These are phyloP conservation scores for Lochmaea crataegi DNA, from an alignment of 2,888 invertebrate species.

Conservation along the genomic window DNA sequence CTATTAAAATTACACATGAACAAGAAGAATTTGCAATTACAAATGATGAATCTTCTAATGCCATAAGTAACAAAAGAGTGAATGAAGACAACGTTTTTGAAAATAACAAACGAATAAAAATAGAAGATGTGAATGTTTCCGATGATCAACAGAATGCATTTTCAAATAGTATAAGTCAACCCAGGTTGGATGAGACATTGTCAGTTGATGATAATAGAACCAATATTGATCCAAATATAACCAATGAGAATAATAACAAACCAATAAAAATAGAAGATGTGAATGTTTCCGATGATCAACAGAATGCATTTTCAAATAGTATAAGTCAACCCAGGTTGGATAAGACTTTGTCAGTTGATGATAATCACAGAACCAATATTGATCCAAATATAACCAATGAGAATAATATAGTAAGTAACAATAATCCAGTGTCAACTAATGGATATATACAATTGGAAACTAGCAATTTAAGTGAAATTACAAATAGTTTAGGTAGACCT, in stretches of 20 bases:
- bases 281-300: neutral
- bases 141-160: neutral
- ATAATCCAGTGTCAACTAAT: neutral
- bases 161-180: neutral
- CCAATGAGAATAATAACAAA: neutral
- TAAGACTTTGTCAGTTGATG: too few relatives aligned
- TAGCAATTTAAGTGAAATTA: neutral
- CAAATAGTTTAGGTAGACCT: neutral
- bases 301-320: neutral
- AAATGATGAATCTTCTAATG: constrained; percentile 2
- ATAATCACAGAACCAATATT: too few relatives aligned
- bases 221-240: neutral
- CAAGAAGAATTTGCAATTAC: constrained; percentile 15
- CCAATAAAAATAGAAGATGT: constrained; percentile 13
- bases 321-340: neutral
- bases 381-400: neutral
- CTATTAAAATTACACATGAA: constrained; percentile 58
- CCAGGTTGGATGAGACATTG: neutral
- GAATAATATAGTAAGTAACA: neutral
- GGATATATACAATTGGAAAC: neutral
- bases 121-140: constrained; percentile 3
- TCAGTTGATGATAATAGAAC: too few relatives aligned
- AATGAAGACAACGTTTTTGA: constrained; percentile 6
- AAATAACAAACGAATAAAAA: constrained; percentile 12
- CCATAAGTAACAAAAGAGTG: constrained; percentile 10